Percentiles rank a stretch among this genome's conserved stretches.
Conservation (phyloP, 2,888 invertebrate species). For the Eurytoma adleriae region DNA sequence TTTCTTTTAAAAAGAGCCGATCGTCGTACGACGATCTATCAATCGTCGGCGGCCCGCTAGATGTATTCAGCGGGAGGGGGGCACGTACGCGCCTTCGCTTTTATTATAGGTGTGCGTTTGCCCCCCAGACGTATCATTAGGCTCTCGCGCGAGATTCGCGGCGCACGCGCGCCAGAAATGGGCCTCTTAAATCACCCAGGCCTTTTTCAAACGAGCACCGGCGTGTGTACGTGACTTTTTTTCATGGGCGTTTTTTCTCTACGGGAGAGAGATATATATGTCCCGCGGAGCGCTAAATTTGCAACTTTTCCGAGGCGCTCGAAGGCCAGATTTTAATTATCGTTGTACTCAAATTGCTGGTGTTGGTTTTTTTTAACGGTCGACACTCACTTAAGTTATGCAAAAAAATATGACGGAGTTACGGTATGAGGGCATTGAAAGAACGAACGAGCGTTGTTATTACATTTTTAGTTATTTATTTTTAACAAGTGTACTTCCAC, state of each 20-base stretch:
- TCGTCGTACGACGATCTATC: neutral
- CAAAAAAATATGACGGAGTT: neutral
- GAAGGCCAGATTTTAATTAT: slow-evolving; percentile 6
- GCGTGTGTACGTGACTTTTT: slow-evolving; percentile 15
- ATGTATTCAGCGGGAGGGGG: neutral
- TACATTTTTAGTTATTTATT: slow-evolving; percentile 45
- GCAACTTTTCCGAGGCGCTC: neutral
- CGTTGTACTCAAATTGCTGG: no score
- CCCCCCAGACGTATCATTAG: slow-evolving; percentile 35
- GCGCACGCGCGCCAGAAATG: neutral
- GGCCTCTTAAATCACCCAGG: neutral
- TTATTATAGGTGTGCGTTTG: neutral
- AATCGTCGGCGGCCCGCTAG: slow-evolving; percentile 11
- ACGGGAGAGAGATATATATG: neutral
- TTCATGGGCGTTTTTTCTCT: neutral
- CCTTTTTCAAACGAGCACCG: neutral
- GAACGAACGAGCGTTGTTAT: slow-evolving; percentile 26
- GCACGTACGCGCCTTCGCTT: slow-evolving; percentile 18
- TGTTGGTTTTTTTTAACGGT: no score
- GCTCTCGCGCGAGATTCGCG: neutral
- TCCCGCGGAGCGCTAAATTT: slow-evolving; percentile 10
- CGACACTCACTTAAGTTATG: no score
- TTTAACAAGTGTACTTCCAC: slow-evolving; percentile 52
- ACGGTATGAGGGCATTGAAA: neutral
- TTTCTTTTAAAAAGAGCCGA: neutral